phyloP scores from a whole-genome alignment of 2,888 invertebrate genomes.

The Thymelicus lineola region DNA sequence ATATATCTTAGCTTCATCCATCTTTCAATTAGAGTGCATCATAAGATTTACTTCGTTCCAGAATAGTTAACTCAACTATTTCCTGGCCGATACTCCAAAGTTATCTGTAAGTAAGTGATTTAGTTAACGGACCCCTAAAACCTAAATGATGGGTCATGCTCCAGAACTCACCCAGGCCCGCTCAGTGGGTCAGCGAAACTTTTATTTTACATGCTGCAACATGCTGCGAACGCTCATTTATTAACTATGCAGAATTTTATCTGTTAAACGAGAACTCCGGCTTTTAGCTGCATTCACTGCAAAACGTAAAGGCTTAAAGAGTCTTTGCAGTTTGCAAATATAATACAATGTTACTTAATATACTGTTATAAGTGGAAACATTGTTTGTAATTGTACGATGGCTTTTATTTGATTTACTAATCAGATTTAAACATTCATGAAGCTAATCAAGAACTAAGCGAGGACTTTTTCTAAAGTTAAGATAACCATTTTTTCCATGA shows the following conservation, averaged over 20 bases:
- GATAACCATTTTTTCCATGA: no score
- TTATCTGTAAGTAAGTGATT: not conserved
- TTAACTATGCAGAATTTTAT: constrained; percentile 35
- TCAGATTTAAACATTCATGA: no score
- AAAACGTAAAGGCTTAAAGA: not conserved
- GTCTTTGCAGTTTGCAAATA: not conserved
- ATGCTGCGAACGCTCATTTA: constrained; percentile 33
- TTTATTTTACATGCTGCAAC: constrained; percentile 35
- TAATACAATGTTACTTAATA: constrained; percentile 7
- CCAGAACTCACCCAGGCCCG: constrained; percentile 24
- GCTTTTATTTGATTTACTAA: no score
- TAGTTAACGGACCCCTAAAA: constrained; percentile 14
- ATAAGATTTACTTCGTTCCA: no score
- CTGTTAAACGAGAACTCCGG: constrained; percentile 21
- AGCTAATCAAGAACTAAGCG: no score
- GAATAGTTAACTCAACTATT: no score
- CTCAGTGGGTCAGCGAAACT: constrained; percentile 28
- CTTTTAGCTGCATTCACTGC: constrained; percentile 14
- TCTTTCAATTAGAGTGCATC: no score
- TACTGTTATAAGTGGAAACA: not conserved
- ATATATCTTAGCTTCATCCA: no score
- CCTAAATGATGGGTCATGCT: constrained; percentile 26
- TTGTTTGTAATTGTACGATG: no score
- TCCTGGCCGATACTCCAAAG: no score
- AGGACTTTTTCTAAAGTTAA: no score